Evolutionary conservation across 2,888 invertebrate species (phyloP), one percentile per base, ranked within the genome.

Genomic region (Brachypterus glaber): DNA sequence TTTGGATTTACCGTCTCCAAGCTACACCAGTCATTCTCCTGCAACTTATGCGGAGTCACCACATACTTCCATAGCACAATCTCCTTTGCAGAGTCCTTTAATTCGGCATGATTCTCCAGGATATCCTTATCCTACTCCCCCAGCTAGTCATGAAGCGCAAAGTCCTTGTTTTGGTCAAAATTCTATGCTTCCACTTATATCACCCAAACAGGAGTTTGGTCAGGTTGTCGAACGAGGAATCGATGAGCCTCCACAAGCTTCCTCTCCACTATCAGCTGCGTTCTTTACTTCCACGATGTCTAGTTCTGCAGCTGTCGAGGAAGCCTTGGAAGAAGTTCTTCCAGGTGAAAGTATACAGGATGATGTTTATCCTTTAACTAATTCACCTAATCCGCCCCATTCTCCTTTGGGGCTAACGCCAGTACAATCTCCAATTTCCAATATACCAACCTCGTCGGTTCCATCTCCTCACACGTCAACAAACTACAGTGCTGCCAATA

Each of bases 211-310:
- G 35, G 63, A 64, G 31, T 64, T 60, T 43, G 60, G 57, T 4
- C 60, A 60, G 38, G 53, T 62, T 3, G 54, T 60, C 2, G 58
- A 59, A 35, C 50, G 69, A 44, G 72, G 72, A 35, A 60, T 75
- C 1, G 77, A 77, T 39, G 73, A 73, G 51, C 77, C 77, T 2
- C 79, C 82, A 9, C 79, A 84, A 42, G 80, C 82, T 1, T 84
- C 85, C 4, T 86, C 86, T 2, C 86, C 87, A 2, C 66, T 86
- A 9, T 85, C 86, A 7, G 85, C 85, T 37, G 86, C 85, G 3
- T 88, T 85, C 62, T 88, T 84, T 59, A 85, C 85, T 30, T 77
- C 79, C 25, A 83, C 84, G 9, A 86, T 88, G 76, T 86, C 87
- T 2, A 85, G 85, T 51, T 85, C 86, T 33, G 87, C 85, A 52